Conservation (phyloP, 2,888 invertebrate species). For the Epinotia nisella region DNA sequence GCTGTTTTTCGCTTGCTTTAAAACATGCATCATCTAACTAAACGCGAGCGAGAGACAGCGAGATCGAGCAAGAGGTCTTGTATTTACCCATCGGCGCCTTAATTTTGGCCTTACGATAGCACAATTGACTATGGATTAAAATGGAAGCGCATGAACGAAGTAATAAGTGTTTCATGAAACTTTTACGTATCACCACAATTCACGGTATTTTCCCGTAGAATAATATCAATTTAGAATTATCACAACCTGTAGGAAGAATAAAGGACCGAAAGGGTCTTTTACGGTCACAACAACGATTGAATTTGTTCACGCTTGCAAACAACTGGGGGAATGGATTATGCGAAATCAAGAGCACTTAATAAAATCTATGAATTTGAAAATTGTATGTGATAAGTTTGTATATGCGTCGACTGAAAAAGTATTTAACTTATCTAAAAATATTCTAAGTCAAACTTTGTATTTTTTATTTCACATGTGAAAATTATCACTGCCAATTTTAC, state of each 20-base stretch:
- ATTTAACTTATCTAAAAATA: constrained; percentile 50
- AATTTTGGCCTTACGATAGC: neutral
- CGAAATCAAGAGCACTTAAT: constrained; percentile 14
- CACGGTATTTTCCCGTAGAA: neutral
- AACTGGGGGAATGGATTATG: constrained; percentile 1
- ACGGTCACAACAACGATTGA: neutral
- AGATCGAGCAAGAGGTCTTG: neutral
- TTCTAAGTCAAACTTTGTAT: constrained; percentile 59
- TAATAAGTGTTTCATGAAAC: neutral
- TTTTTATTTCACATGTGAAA: constrained; percentile 43
- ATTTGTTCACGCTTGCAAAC: constrained; percentile 14
- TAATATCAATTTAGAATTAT: neutral
- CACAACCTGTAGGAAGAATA: neutral
- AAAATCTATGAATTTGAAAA: constrained; percentile 16
- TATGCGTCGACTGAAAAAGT: constrained; percentile 57
- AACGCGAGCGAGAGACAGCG: neutral
- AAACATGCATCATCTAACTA: neutral
- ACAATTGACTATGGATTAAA: neutral
- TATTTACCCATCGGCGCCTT: neutral
- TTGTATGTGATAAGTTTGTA: constrained; percentile 49
- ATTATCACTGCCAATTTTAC: constrained; percentile 68
- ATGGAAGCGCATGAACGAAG: neutral
- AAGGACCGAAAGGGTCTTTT: neutral
- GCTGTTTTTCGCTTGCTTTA: neutral
- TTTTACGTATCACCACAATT: neutral